phyloP scores from a whole-genome alignment of 2,113 vertebrate species.

The Diglossa brunneiventris region DNA sequence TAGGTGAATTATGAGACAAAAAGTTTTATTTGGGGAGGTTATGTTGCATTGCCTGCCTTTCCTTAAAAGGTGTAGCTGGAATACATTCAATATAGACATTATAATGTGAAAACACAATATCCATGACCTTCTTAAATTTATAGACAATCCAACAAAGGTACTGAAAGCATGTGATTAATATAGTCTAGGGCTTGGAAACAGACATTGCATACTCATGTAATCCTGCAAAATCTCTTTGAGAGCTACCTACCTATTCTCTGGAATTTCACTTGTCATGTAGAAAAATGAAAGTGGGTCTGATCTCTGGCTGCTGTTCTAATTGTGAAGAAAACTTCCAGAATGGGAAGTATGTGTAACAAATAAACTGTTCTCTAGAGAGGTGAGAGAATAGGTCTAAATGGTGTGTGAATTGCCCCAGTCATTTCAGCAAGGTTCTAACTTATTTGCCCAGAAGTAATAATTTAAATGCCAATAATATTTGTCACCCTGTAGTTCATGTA shows the following conservation, averaged over 20 bases:
- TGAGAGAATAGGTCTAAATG: neutral
- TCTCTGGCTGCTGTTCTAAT: conserved; percentile 11
- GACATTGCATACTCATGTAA: neutral
- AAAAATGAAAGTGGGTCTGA: neutral
- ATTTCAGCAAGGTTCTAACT: neutral
- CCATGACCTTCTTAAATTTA: neutral
- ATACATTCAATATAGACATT: neutral
- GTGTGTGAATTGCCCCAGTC: neutral
- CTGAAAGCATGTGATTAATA: conserved; percentile 14
- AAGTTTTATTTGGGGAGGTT: neutral
- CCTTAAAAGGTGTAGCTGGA: conserved; percentile 2
- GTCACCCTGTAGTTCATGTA: neutral
- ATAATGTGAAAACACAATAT: neutral
- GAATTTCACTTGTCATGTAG: conserved; percentile 11
- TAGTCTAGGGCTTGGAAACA: neutral
- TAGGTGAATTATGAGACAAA: conserved; percentile 4
- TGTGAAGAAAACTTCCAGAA: neutral
- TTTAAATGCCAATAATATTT: neutral
- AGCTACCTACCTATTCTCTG: neutral
- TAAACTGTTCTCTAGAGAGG: neutral
- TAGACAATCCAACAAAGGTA: neutral
- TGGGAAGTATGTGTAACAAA: neutral
- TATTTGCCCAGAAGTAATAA: neutral
- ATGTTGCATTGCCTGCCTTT: neutral
- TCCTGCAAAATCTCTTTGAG: conserved; percentile 16